Evolutionary conservation across 2,888 invertebrate genomes (phyloP).

Genomic region (Mamestra brassicae): DNA sequence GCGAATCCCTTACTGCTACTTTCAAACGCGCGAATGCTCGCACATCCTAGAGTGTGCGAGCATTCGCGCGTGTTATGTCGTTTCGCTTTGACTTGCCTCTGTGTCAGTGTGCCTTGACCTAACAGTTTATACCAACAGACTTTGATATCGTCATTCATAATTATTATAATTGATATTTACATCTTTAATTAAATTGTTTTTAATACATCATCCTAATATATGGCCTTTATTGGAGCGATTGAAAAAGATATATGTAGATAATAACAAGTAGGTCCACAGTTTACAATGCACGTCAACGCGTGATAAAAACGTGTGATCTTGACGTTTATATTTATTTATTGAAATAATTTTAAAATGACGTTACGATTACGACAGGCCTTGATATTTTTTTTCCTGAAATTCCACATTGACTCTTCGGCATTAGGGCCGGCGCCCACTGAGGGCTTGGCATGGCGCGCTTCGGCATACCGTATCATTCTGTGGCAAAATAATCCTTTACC

Average conservation of each 20-base stretch:
- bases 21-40: neutral
- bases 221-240: neutral
- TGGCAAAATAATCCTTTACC: no score
- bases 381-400: neutral
- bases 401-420: neutral
- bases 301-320: no score
- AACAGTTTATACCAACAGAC: neutral
- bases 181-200: neutral
- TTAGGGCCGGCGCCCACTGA: no score
- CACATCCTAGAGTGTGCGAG: neutral
- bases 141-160: neutral
- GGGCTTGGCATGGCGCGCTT: no score
- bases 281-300: neutral
- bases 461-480: no score
- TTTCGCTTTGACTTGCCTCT: neutral
- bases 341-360: no score
- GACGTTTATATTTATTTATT: neutral
- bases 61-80: no score
- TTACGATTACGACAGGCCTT: no score
- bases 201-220: no score
- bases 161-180: neutral
- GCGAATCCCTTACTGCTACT: no score
- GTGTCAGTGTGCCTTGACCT: neutral
- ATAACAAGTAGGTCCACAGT: neutral
- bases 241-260: neutral